Percentiles rank a stretch among this genome's conserved stretches.
phyloP scores from a whole-genome alignment of 2,888 invertebrate species.

The Ischnus inquisitorius region DNA sequence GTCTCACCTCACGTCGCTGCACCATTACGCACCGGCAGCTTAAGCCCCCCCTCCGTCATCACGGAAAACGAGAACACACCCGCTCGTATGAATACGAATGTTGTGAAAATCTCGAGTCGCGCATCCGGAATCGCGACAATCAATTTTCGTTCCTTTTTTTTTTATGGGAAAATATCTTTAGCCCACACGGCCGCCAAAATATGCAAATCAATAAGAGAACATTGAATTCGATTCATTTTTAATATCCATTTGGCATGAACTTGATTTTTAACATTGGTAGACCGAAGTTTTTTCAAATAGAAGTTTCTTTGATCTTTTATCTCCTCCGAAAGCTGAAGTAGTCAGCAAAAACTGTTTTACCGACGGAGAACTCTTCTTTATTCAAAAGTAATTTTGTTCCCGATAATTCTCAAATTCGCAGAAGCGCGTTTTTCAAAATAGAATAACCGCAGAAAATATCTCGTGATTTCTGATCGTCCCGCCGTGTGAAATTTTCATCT shows the following conservation, averaged over 20 bases:
- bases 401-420: background rate
- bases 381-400: no score
- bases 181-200: no score
- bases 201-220: no score
- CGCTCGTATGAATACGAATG: conserved; percentile 75
- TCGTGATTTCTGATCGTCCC: background rate
- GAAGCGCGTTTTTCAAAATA: background rate
- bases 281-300: no score
- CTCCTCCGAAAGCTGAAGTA: background rate
- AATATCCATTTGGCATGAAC: no score
- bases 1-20: conserved; percentile 61
- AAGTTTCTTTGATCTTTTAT: no score
- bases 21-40: conserved; percentile 61
- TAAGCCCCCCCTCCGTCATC: conserved; percentile 44
- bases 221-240: no score
- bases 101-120: conserved; percentile 33
- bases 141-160: background rate
- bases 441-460: background rate
- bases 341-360: background rate
- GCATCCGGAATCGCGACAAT: conserved; percentile 30
- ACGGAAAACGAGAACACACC: conserved; percentile 35
- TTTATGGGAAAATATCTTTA: no score
- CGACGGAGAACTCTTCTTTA: background rate
- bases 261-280: no score
- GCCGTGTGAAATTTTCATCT: background rate